A percentile compares a stretch with the other conserved stretches of the same genome.
These are phyloP conservation scores for Leptinotarsa lineolata DNA, from an alignment of 1,140 invertebrate species.

Conservation along the genomic window DNA sequence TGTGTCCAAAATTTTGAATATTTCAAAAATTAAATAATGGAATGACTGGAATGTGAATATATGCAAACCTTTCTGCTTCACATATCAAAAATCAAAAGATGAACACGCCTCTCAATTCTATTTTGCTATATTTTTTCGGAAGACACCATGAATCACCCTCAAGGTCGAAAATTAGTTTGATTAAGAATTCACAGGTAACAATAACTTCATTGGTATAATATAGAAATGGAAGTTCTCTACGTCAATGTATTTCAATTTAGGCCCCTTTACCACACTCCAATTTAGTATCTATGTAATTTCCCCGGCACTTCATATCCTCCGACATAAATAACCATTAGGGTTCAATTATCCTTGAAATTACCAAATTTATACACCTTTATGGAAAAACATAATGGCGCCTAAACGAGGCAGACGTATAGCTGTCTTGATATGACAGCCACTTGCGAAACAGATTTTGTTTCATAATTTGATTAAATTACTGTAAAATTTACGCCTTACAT, in stretches of 20 bases:
- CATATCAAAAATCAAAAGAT: too few relatives aligned
- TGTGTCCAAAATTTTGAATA: too few relatives aligned
- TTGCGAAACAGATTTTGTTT: conserved; percentile 28
- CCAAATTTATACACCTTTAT: conserved; percentile 34
- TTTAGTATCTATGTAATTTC: conserved; percentile 33
- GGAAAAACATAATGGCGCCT: conserved; percentile 30
- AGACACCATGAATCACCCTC: too few relatives aligned
- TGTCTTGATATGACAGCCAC: conserved; percentile 28
- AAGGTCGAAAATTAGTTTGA: too few relatives aligned
- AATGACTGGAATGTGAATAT: too few relatives aligned
- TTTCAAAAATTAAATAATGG: too few relatives aligned
- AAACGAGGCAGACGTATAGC: conserved; percentile 15
- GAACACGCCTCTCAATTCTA: too few relatives aligned
- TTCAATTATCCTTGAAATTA: conserved; percentile 40
- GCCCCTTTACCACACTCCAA: background rate
- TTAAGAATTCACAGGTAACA: too few relatives aligned
- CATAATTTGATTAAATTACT: conserved; percentile 30
- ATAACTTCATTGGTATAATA: background rate
- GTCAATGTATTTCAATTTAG: conserved; percentile 13
- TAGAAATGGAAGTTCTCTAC: background rate
- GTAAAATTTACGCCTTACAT: conserved; percentile 22
- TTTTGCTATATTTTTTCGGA: too few relatives aligned
- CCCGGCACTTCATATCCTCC: conserved; percentile 35
- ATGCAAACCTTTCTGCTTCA: too few relatives aligned
- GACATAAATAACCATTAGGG: conserved; percentile 39